phyloP scores from a whole-genome alignment of 1,140 invertebrate genomes.

The Psix sp. region DNA sequence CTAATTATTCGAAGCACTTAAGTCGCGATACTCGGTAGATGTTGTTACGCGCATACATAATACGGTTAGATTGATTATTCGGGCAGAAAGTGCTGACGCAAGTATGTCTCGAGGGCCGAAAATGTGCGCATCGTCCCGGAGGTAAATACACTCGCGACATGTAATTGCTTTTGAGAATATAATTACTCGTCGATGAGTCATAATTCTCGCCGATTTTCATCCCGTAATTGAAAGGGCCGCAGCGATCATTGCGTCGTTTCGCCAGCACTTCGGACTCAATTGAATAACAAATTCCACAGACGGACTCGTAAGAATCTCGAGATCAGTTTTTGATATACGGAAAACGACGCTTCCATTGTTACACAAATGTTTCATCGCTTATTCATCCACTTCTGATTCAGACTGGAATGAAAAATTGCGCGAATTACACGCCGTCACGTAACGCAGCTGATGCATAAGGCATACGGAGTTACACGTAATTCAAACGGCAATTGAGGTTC shows the following conservation, averaged over 20 bases:
- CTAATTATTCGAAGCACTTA: conserved; percentile 34
- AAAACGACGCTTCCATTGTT: no score
- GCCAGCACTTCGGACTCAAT: no score
- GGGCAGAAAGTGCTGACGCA: conserved; percentile 38
- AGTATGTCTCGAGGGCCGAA: conserved; percentile 14
- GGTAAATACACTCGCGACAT: conserved; percentile 19
- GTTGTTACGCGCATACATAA: conserved; percentile 32
- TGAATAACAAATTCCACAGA: no score
- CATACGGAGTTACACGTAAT: conserved; percentile 30
- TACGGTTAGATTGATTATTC: conserved; percentile 40
- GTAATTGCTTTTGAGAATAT: conserved; percentile 33
- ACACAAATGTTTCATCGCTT: no score
- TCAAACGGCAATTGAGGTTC: conserved; percentile 15
- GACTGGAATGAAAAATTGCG: no score
- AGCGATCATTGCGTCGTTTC: no score
- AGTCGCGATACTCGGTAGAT: conserved; percentile 24
- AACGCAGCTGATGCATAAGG: no score
- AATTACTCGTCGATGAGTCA: conserved; percentile 37
- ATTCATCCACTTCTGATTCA: no score
- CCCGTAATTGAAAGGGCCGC: no score
- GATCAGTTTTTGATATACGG: no score
- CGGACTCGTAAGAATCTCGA: no score
- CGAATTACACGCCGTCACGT: no score
- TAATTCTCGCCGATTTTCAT: conserved; percentile 23
- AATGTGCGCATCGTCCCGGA: conserved; percentile 1